A percentile compares a stretch with the other conserved stretches of the same genome.
phyloP scores from a whole-genome alignment of 2,113 vertebrate genomes.

The Ornithorhynchus anatinus region DNA sequence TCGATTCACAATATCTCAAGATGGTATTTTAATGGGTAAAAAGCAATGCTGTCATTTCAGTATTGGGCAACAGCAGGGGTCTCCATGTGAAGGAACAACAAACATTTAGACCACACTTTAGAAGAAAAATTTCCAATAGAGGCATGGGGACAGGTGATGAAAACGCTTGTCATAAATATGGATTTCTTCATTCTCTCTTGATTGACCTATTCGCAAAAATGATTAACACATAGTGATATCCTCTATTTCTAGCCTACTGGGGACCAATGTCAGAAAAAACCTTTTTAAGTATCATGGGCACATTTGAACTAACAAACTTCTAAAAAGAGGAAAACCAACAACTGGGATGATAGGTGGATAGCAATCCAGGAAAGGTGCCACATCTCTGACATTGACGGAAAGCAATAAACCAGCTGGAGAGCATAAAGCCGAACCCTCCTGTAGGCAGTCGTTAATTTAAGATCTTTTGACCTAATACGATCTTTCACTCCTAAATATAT shows the following conservation, averaged over 20 bases:
- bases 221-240: constrained; percentile 3
- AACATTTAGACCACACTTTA: constrained; percentile 45
- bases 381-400: no score
- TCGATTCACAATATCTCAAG: constrained; percentile 65
- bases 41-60: constrained; percentile 50
- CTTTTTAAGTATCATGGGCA: neutral
- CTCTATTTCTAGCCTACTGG: neutral
- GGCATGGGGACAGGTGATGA: neutral
- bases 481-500: no score
- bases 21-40: constrained; percentile 51
- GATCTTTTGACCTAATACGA: no score
- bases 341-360: no score
- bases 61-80: constrained; percentile 35
- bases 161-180: constrained; percentile 1
- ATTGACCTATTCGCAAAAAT: neutral
- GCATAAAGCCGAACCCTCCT: no score
- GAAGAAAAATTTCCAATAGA: constrained; percentile 21
- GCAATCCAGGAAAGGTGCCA: no score
- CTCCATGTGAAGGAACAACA: constrained; percentile 26
- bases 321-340: no score
- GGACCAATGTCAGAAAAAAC: neutral
- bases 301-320: no score
- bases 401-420: no score
- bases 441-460: no score
- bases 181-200: neutral